Evolutionary conservation across 2,113 vertebrate species (phyloP), one percentile per base, ranked within the genome.

Genomic region (Nestor notabilis): DNA sequence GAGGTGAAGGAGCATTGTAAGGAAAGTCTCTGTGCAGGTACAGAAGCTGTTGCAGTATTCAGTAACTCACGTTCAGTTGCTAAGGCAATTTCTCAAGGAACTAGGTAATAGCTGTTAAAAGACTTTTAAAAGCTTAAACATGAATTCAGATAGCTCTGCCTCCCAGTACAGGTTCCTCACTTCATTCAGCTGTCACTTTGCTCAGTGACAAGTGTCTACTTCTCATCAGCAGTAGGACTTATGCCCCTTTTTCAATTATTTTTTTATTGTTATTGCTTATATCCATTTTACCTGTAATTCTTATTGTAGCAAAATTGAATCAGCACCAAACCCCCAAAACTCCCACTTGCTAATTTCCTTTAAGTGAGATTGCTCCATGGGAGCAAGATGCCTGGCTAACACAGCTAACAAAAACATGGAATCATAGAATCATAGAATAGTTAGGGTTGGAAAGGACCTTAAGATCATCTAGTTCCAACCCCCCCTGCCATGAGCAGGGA

Each of bases 1-100:
- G 61, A 78, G 80, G 83, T 77, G 64, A 96, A 89, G 79, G 44
- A 76, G 21, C 49, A 47, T 10, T 94, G 52, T 64, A 82, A 71
- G 39, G 27, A 61, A 86, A 84, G 50, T 71, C 46, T 64, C 60
- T 64, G 49, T 80, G 74, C 20, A 63, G 79, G 52, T 80, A 47
- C 33, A 71, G 66, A 79, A 86, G 41, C 23, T 64, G 17, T n/a
- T 81, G 47, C 69, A 76, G 35, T 60, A 75, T 71, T 90, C 43
- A 91, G 6, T 29, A 95, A 79, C 49, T 87, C 43, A 43, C n/a
- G 49, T 50, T 64, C 80, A 82, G 94, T 96, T 95, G 76, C 89
- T 77, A 91, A 78, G 74, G 81, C 31, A 92, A 31, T 95, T 89
- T 92, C 61, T 79, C 44, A 86, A 90, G 69, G 35, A 90, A 68